Evolutionary conservation across 2,797 vertebrate species (phyloP), one percentile per base, ranked within the genome.

Genomic region (Triplophysa bombifrons): DNA sequence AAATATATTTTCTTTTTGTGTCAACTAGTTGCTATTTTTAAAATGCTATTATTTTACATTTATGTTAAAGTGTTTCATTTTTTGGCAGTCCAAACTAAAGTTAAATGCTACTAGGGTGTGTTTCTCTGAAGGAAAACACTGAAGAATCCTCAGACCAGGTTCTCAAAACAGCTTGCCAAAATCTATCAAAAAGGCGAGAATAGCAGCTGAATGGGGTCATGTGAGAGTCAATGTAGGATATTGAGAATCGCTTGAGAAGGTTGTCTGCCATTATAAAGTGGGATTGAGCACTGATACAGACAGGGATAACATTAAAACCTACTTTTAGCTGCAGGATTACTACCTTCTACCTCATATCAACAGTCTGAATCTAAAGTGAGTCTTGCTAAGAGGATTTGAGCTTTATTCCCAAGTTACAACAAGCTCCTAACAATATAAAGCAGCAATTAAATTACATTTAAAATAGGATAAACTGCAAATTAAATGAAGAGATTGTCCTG

Each of bases 321-420:
- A 12, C 34, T 44, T 55, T 66, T 17, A 10, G 27, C 51, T 50
- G 38, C 20, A 67, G 61, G 68, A 77, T 82, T 69, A 73, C 27
- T 58, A 38, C 69, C 46, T 50, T 58, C 22, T 38, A 53, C 63
- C 17, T 73, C 3, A 17, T 82, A 74, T 74, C 20, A 10, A 53
- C 63, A 46, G 63, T 82, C 74, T 76, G 66, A 72, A 81, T 65
- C 58, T 51, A 17, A 27, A 17, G 58, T 25, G 67, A 66, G 25
- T 63, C 67, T 69, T 46, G 20, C 38, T 66, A 82, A 67, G 68
- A 82, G 53, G 74, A 82, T 77, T 58, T 63, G 30, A 30, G 56
- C 53, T 63, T 5, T 69, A 25, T 34, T 77, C 17, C 10, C 48
- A 14, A 58, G 41, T 11, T 58, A 67, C 11, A 7, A 41, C 38